phyloP scores from a whole-genome alignment of 2,797 vertebrate genomes.

The Chaenodraco wilsoni region DNA sequence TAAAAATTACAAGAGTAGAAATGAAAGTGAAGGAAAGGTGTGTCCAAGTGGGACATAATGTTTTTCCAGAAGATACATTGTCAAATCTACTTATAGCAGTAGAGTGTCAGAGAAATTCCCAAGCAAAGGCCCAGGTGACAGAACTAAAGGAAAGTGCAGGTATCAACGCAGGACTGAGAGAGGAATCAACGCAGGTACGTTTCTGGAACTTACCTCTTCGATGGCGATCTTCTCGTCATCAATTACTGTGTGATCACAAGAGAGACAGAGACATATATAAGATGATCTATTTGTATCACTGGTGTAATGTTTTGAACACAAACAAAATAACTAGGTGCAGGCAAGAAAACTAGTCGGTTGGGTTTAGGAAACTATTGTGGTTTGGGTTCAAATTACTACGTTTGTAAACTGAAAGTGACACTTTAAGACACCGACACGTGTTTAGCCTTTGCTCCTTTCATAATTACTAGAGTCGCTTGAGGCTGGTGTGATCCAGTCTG shows the following conservation, averaged over 20 bases:
- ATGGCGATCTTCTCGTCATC: neutral
- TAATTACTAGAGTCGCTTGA: too few species aligned
- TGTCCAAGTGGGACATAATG: neutral
- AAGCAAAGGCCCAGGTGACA: slow-evolving; percentile 1
- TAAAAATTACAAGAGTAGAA: neutral
- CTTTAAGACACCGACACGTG: too few species aligned
- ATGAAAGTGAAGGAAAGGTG: neutral
- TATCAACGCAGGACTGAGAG: neutral
- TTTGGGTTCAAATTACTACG: too few species aligned
- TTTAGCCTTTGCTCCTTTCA: too few species aligned
- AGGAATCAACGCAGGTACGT: neutral
- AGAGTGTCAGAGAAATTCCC: neutral
- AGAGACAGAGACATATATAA: neutral
- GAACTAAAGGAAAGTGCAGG: slow-evolving; percentile 10
- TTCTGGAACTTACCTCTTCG: slow-evolving; percentile 36
- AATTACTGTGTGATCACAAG: slow-evolving; percentile 15
- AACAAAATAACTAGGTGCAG: too few species aligned
- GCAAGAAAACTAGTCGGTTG: too few species aligned
- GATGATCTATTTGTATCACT: neutral
- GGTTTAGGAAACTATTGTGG: too few species aligned
- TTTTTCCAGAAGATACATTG: neutral
- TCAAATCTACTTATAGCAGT: neutral
- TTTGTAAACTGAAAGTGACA: too few species aligned
- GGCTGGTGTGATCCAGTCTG: too few species aligned
- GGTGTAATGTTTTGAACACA: too few species aligned